Percentiles rank a stretch among this genome's conserved stretches.
Evolutionary conservation across 2,888 invertebrate genomes (phyloP).

Genomic region (Orthosia incerta): DNA sequence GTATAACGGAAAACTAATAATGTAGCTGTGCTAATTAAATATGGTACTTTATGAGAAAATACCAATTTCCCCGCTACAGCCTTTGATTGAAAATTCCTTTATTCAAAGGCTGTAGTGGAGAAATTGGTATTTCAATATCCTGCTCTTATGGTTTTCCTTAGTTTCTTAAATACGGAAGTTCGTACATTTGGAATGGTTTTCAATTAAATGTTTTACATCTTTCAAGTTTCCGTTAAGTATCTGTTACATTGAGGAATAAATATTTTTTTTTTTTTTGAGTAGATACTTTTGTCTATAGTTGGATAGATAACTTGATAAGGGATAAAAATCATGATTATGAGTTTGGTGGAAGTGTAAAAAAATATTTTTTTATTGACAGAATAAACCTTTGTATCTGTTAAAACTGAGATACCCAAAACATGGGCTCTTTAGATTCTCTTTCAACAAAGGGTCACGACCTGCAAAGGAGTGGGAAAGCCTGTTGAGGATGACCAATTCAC

Average conservation of each 20-base stretch:
- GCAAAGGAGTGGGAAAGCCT: background rate
- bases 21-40: conserved; percentile 49
- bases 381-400: no score
- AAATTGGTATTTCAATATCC: conserved; percentile 3
- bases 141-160: background rate
- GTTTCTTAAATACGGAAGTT: background rate
- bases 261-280: no score
- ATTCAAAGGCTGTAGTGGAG: no score
- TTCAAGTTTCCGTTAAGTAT: background rate
- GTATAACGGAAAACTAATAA: conserved; percentile 37
- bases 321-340: background rate
- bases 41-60: no score
- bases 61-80: no score
- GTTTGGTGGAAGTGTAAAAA: background rate
- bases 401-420: background rate
- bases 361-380: no score
- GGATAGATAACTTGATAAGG: background rate
- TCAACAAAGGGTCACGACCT: background rate
- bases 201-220: background rate
- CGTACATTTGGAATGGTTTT: background rate
- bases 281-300: background rate
- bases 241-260: background rate
- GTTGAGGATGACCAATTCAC: background rate
- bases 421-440: background rate
- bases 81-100: no score